Evolutionary conservation across 2,113 vertebrate species (phyloP), one percentile per base, ranked within the genome.

Genomic region (Bucco capensis): DNA sequence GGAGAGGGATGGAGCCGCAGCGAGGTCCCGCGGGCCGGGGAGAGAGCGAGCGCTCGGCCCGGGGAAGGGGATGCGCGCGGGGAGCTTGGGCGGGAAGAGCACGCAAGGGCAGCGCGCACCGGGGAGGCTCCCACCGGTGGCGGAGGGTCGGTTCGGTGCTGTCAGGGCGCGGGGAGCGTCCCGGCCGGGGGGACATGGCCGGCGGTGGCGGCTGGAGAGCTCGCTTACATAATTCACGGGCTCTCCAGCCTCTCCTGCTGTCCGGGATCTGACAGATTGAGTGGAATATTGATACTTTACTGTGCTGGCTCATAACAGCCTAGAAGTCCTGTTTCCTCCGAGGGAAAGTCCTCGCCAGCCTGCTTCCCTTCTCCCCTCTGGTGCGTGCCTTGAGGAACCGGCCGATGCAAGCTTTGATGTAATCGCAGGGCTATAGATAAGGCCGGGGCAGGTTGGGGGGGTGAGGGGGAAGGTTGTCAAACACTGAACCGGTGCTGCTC

Each of bases 1-100:
- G 57, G 57, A 5, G 66, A 40, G 65, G 72, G 86, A 61, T 61
- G 56, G 35, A 76, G 60, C 30, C 46, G 76, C 78, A 82, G 91
- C 85, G 80, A 83, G 95, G 66, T 93, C 91, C 91, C 93, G 93
- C 91, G 91, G 82, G 85, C 82, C 76, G 85, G 89, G 84, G 44
- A 76, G 77, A n/a, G 86, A 61, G 54, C 72, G 57, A 57, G 65
- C 81, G 69, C 16, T 66, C 27, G 25, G 37, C 30, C 15, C 37
- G 31, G 53, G 19, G 19, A 28, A 22, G 25, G 33, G 44, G 18
- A 21, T 12, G 64, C 25, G 64, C 9, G 40, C 42, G 56, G 64
- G 22, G 30, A 53, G 30, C 10, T n/a, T 12, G 50, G 33, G 37
- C 46, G 53, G 73, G n/a, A 30, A 60, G 51, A n/a, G n/a, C n/a